phyloP scores from a whole-genome alignment of 2,888 invertebrate genomes.

The Volucella bombylans region DNA sequence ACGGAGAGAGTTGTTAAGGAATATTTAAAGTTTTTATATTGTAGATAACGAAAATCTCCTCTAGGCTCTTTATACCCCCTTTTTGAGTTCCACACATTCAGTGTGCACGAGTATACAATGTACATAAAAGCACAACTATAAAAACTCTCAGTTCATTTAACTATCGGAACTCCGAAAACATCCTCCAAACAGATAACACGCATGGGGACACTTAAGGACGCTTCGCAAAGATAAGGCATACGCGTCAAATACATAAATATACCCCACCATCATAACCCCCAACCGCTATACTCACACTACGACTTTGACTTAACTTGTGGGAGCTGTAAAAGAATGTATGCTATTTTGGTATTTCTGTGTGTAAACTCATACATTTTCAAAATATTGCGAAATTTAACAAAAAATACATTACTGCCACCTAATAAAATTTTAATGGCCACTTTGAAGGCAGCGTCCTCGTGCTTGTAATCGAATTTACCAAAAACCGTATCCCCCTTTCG shows the following conservation, averaged over 20 bases:
- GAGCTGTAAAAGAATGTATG: conserved; percentile 30
- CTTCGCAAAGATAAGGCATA: conserved; percentile 67
- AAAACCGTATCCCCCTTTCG: conserved; percentile 62
- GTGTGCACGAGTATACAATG: not conserved
- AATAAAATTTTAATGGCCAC: conserved; percentile 76
- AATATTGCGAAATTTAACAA: conserved; percentile 72
- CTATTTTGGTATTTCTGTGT: conserved; percentile 20
- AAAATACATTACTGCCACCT: conserved; percentile 76
- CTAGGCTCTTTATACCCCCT: no score
- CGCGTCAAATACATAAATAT: conserved; percentile 55
- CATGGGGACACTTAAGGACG: conserved; percentile 70
- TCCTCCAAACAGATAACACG: conserved; percentile 73
- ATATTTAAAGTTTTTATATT: no score
- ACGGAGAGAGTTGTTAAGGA: no score
- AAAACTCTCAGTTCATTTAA: conserved; percentile 72
- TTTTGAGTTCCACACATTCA: no score
- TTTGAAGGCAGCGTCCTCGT: conserved; percentile 73
- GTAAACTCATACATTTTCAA: conserved; percentile 62
- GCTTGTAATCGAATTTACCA: conserved; percentile 74
- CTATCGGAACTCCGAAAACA: conserved; percentile 54
- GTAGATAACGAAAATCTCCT: no score
- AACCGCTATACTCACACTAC: conserved; percentile 24
- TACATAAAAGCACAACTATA: conserved; percentile 52
- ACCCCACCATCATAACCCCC: conserved; percentile 18
- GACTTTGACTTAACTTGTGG: not conserved